phyloP scores from a whole-genome alignment of 2,113 vertebrate genomes.

The Dasyurus viverrinus region DNA sequence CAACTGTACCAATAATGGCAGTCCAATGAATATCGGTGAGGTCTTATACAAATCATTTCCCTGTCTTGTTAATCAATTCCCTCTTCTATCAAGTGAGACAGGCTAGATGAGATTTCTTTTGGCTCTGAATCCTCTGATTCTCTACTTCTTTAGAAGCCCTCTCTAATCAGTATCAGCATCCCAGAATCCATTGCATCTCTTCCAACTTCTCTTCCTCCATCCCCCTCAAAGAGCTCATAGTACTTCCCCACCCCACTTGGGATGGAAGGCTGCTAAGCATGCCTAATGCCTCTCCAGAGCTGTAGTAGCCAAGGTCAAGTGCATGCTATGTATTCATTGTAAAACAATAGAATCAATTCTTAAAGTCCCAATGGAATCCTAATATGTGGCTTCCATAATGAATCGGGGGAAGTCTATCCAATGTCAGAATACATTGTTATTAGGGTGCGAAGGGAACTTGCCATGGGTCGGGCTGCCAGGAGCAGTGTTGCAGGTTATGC shows the following conservation, averaged over 20 bases:
- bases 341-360: slow-evolving; percentile 54
- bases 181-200: background rate
- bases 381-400: slow-evolving; percentile 58
- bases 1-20: background rate
- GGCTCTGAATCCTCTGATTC: background rate
- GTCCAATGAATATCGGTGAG: background rate
- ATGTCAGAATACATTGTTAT: slow-evolving; percentile 68
- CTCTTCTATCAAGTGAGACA: background rate
- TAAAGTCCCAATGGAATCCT: slow-evolving; percentile 72
- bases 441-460: slow-evolving; percentile 67
- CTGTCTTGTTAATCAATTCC: background rate
- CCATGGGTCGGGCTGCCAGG: slow-evolving; percentile 63
- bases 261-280: background rate
- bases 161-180: background rate
- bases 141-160: background rate
- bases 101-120: background rate
- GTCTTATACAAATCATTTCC: background rate
- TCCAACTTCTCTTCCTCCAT: background rate
- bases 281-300: background rate
- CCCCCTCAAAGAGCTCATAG: background rate
- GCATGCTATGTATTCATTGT: background rate
- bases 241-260: background rate
- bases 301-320: background rate
- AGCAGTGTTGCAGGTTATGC: background rate
- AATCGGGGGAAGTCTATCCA: slow-evolving; percentile 70